phyloP scores from a whole-genome alignment of 35 echinoderm and acorn worm species.

The Nesometra sesokonis region DNA sequence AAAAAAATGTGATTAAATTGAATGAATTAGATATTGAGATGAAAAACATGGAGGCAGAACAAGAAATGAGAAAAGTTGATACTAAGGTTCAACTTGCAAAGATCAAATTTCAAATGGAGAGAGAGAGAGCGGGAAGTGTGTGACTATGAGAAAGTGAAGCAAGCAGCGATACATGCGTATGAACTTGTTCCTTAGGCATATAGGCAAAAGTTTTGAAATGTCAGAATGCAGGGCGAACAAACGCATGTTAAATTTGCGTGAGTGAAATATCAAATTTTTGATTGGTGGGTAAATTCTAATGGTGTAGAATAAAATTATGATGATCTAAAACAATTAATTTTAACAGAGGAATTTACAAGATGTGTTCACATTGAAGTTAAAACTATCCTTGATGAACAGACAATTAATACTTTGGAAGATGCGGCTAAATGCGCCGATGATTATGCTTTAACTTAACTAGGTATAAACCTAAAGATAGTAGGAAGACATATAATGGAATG shows the following conservation, averaged over 20 bases:
- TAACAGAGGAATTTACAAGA: conserved; percentile 45
- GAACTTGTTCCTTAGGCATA: conserved; percentile 54
- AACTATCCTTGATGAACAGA: conserved; percentile 31
- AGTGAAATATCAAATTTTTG: conserved; percentile 18
- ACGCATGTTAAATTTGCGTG: conserved; percentile 49
- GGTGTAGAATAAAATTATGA: conserved; percentile 21
- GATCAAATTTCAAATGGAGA: too few species aligned
- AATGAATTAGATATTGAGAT: not conserved
- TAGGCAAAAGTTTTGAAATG: conserved; percentile 41
- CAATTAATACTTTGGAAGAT: not conserved
- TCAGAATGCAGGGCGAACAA: conserved; percentile 4
- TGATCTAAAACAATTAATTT: conserved; percentile 27
- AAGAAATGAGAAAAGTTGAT: too few species aligned
- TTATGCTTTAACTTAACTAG: conserved; percentile 26
- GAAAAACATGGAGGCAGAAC: too few species aligned
- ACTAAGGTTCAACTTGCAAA: too few species aligned
- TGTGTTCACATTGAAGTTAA: conserved; percentile 20
- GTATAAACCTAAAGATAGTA: not conserved
- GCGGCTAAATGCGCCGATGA: conserved; percentile 44
- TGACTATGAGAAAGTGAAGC: conserved; percentile 44
- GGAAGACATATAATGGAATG: too few species aligned
- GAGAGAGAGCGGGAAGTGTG: not conserved
- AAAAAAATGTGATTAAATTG: not conserved
- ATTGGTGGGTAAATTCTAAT: conserved; percentile 21
- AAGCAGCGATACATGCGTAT: conserved; percentile 26